A percentile compares a stretch with the other conserved stretches of the same genome.
These are phyloP conservation scores for Danaus chrysippus DNA, from an alignment of 2,888 invertebrate genomes.

Conservation along the genomic window DNA sequence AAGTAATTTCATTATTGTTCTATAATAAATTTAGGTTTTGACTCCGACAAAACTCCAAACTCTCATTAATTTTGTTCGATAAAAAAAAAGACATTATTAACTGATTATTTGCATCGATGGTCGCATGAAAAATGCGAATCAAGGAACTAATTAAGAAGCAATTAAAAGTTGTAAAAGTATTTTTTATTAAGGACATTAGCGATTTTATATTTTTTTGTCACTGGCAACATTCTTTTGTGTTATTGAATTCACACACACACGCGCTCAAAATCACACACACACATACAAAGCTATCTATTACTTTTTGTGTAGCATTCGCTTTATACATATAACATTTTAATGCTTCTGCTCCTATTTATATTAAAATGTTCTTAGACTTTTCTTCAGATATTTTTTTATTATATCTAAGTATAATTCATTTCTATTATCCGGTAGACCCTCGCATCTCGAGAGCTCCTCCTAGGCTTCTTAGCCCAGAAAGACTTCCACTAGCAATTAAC, in stretches of 20 bases:
- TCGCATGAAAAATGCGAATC: slow-evolving; percentile 15
- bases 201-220: not conserved
- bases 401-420: no score
- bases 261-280: no score
- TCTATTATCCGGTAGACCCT: no score
- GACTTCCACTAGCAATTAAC: slow-evolving; percentile 26
- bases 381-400: no score
- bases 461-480: not conserved
- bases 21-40: slow-evolving; percentile 5
- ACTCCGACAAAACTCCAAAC: not conserved
- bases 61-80: slow-evolving; percentile 17
- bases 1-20: not conserved
- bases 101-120: slow-evolving; percentile 24
- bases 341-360: no score
- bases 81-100: slow-evolving; percentile 22
- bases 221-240: no score
- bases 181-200: slow-evolving; percentile 1
- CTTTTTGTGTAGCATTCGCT: no score
- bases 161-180: slow-evolving; percentile 23
- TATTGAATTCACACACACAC: no score
- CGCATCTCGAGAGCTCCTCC: not conserved
- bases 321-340: no score
- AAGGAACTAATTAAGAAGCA: slow-evolving; percentile 23
- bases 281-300: no score
- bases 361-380: no score